Evolutionary conservation across 2,113 vertebrate genomes (phyloP), one percentile per base, ranked within the genome.

Genomic region (Scartelaos histophorus): DNA sequence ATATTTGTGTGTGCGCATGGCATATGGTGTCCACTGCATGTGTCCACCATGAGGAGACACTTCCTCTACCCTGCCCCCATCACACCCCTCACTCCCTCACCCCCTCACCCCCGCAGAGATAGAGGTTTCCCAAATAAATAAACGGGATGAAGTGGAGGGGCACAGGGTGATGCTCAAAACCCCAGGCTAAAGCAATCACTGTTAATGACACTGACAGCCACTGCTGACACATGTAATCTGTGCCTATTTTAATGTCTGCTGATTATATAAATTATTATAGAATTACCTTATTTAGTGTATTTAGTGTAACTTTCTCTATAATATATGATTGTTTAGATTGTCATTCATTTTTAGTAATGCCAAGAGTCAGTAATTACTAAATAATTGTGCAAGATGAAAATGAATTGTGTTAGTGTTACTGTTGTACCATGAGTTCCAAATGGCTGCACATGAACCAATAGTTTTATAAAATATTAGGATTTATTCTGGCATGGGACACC

Each of bases 21-120:
- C 86, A 89, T 88, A 90, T 89, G 86, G 89, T 87, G 78, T 81
- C 57, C 61, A 21, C 80, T 72, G 70, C 82, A 79, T 84, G 81
- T 70, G 82, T 82, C 77, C 35, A 75, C 68, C 81, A 82, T 70
- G 79, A 85, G 79, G 69, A 57, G 74, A 82, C 76, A 81, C 70
- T 64, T 87, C 82, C 80, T 84, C 67, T 81, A 64, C 80, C 76
- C 61, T 71, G 74, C 56, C 56, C 22, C 12, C 56, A 13, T 15
- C 22, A 58, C 22, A 24, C 56, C 21, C 17, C 56, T 38, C 38
- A 10, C 5, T 6, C 38, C 13, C 47, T 5, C 47, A 49, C 15
- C 3, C 47, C 13, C 47, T 16, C 13, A 6, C 47, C 47, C 85
- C 82, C 76, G 66, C 72, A 69, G 83, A 2, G 82, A 85, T 79